These are phyloP conservation scores for Oreochromis grahami DNA, from an alignment of 2,797 vertebrate genomes.

Conservation along the genomic window DNA sequence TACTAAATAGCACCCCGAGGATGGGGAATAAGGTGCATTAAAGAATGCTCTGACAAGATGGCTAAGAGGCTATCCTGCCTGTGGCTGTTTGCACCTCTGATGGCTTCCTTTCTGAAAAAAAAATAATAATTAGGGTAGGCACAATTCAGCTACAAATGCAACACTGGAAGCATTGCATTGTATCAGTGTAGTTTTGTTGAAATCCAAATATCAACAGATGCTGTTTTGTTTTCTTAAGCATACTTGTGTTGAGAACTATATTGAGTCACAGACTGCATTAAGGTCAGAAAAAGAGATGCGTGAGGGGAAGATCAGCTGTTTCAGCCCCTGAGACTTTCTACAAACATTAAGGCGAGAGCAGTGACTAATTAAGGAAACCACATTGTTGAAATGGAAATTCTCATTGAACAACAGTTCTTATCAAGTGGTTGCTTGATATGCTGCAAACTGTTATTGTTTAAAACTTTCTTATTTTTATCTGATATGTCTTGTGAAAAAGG, in stretches of 20 bases:
- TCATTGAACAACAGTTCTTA: background rate
- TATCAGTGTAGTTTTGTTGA: background rate
- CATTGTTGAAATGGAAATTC: background rate
- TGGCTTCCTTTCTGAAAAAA: background rate
- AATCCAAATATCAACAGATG: background rate
- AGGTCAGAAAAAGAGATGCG: background rate
- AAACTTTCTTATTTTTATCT: background rate
- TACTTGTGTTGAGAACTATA: background rate
- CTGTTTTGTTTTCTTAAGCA: background rate
- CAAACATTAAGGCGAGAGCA: background rate
- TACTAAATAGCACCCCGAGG: rapidly evolving
- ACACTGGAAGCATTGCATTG: background rate
- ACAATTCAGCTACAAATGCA: background rate
- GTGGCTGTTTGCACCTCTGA: background rate
- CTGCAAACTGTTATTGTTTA: background rate
- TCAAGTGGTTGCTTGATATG: background rate
- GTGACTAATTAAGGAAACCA: background rate
- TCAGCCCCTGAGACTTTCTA: background rate
- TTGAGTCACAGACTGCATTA: background rate
- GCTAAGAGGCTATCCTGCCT: background rate
- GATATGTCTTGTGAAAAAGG: background rate
- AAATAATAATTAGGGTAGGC: background rate
- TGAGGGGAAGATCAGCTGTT: background rate
- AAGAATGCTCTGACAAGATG: background rate
- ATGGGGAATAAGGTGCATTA: background rate